These are phyloP conservation scores for Protophormia terraenovae DNA, from an alignment of 2,888 invertebrate genomes.

Conservation along the genomic window DNA sequence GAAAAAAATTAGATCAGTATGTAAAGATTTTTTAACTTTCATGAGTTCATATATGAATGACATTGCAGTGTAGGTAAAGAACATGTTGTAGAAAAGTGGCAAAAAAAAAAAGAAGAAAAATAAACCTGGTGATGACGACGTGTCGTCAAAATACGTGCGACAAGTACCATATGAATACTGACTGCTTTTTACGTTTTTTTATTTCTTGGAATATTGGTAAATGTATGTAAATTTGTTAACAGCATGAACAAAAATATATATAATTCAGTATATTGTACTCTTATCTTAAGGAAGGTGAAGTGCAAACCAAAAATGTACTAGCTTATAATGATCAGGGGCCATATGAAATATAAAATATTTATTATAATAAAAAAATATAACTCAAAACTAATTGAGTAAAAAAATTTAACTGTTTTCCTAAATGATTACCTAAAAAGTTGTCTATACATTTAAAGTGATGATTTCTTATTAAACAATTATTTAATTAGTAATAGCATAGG, in stretches of 20 bases:
- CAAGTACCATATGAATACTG: slow-evolving; percentile 9
- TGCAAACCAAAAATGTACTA: background rate
- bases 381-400: no score
- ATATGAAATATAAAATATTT: background rate
- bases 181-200: background rate
- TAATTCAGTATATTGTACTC: background rate
- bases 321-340: background rate
- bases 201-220: slow-evolving; percentile 4
- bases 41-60: slow-evolving; percentile 28
- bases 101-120: background rate
- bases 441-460: no score
- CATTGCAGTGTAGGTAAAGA: background rate
- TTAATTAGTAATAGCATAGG: no score
- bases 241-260: background rate
- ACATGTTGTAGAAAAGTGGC: background rate
- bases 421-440: no score
- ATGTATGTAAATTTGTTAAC: slow-evolving; percentile 57
- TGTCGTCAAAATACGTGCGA: slow-evolving; percentile 54
- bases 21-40: slow-evolving; percentile 33
- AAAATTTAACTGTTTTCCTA: no score
- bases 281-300: background rate
- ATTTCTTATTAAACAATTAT: no score
- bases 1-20: slow-evolving; percentile 17
- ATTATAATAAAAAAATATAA: background rate
- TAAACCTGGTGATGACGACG: slow-evolving; percentile 27